These are phyloP conservation scores for Bombus balteatus DNA, from an alignment of 1,140 invertebrate species.

Conservation along the genomic window DNA sequence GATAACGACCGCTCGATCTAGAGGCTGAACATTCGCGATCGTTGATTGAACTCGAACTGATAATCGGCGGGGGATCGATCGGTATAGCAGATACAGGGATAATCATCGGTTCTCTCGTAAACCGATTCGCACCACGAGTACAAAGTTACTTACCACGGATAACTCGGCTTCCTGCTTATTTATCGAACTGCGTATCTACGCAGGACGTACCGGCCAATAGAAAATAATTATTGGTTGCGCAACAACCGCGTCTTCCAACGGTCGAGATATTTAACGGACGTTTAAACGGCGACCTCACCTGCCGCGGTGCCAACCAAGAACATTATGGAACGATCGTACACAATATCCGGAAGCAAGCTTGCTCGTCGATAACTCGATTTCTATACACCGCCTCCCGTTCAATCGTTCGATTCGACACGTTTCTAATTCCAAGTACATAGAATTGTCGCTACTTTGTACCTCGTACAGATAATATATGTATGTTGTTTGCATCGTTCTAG, in stretches of 20 bases:
- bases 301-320: constrained; percentile 13
- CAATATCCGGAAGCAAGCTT: constrained; percentile 40
- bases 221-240: constrained; percentile 54
- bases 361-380: constrained; percentile 38
- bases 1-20: constrained; percentile 5
- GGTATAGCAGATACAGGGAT: constrained; percentile 40
- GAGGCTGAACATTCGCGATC: neutral
- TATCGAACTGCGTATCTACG: constrained; percentile 48
- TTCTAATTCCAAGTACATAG: neutral
- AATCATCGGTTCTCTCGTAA: constrained; percentile 51
- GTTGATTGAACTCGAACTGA: constrained; percentile 35
- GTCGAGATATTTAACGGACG: constrained; percentile 26
- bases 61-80: constrained; percentile 57
- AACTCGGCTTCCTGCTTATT: constrained; percentile 49
- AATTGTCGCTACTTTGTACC: constrained; percentile 3
- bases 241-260: constrained; percentile 16
- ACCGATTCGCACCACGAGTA: constrained; percentile 39
- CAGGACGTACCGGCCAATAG: constrained; percentile 21
- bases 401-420: neutral
- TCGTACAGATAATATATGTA: neutral
- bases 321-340: constrained; percentile 20
- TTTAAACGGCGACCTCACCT: constrained; percentile 31
- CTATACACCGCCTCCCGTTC: neutral
- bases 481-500: neutral
- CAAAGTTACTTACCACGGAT: constrained; percentile 6